These are phyloP conservation scores for Falco berigora DNA, from an alignment of 2,797 vertebrate genomes.

Conservation along the genomic window DNA sequence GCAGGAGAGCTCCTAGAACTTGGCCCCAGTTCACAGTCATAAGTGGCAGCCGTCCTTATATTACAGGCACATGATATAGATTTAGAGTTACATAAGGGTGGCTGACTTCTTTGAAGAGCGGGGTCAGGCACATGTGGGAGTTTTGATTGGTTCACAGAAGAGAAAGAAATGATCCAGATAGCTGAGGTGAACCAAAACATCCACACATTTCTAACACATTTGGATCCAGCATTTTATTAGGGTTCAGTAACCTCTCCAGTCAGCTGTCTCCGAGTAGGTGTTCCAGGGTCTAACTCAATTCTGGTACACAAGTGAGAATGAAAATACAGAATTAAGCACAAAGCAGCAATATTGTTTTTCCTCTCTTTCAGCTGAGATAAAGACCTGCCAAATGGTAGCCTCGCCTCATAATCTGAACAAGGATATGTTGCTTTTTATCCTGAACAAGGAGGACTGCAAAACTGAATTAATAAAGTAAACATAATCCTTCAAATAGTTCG, in stretches of 20 bases:
- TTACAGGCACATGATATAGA: background rate
- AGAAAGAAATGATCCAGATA: background rate
- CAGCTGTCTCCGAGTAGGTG: background rate
- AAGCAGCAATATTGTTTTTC: background rate
- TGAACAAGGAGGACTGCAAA: background rate
- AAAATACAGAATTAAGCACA: background rate
- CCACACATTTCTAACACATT: background rate
- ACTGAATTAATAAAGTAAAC: background rate
- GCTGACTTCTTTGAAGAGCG: background rate
- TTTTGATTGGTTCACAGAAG: background rate
- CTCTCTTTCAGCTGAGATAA: background rate
- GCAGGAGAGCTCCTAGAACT: background rate
- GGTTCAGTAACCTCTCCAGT: background rate
- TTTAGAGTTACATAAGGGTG: background rate
- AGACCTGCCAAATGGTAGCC: background rate
- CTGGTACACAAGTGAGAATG: background rate
- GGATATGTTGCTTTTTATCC: background rate
- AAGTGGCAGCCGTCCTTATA: background rate
- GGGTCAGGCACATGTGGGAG: background rate
- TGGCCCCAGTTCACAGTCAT: background rate
- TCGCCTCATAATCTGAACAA: background rate
- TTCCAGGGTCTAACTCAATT: background rate
- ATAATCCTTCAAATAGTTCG: background rate
- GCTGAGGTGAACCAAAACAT: fast-evolving
- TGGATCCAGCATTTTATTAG: background rate